Conservation (phyloP, 37 sponge, comb jelly and placozoan species). For the Chondrilla cf. caribensis region DNA sequence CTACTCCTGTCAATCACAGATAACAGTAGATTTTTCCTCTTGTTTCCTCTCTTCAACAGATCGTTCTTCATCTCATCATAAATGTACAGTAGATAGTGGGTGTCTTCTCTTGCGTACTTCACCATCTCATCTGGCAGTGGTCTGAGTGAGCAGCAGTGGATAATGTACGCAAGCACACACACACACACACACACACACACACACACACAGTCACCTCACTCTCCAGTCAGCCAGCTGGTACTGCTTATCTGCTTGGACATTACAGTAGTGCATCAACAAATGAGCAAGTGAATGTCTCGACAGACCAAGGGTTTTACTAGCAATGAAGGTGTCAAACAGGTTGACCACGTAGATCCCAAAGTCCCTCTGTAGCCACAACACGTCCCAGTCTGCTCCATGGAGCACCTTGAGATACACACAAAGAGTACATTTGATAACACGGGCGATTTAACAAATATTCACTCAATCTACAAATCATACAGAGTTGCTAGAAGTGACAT, state of each 20-base stretch:
- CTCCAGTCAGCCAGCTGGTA: constrained; percentile 99
- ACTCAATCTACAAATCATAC: background rate
- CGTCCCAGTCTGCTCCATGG: constrained; percentile 90
- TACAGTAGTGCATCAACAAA: constrained; percentile 84
- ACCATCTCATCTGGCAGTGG: constrained; percentile 88
- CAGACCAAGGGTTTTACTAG: constrained; percentile 67
- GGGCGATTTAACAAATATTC: background rate
- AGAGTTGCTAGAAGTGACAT: background rate
- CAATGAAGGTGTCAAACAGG: constrained; percentile 93
- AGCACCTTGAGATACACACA: constrained; percentile 68
- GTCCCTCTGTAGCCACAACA: constrained; percentile 93
- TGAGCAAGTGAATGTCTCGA: constrained; percentile 85
- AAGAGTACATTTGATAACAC: background rate
- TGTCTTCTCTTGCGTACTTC: constrained; percentile 95
- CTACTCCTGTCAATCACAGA: constrained; percentile 51
- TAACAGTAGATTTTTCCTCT: constrained; percentile 33
- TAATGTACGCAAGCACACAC: too few species aligned
- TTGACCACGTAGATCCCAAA: constrained; percentile 93
- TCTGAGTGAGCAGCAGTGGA: constrained; percentile 8
- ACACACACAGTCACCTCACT: constrained; percentile 51
- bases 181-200: too few species aligned
- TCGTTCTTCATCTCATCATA: constrained; percentile 90
- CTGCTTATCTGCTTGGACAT: constrained; percentile 86
- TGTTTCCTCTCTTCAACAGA: constrained; percentile 66
- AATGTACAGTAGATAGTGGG: constrained; percentile 94